Evolutionary conservation across 2,113 vertebrate genomes (phyloP).

Genomic region (Varanus salvator): DNA sequence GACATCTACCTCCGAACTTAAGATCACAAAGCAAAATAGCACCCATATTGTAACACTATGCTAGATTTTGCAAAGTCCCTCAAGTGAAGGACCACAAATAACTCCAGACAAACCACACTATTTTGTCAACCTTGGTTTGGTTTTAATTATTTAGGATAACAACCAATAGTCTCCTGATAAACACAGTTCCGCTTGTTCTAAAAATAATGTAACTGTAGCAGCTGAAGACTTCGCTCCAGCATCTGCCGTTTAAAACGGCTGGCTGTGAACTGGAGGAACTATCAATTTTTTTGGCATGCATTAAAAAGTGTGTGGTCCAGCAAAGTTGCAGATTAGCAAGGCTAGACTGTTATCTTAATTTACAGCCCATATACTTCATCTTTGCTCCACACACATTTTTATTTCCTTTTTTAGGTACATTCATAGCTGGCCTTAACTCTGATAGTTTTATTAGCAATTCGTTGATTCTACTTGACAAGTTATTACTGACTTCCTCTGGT

Average conservation of each 20-base stretch:
- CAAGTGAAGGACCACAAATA: neutral
- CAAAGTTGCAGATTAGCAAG: constrained; percentile 40
- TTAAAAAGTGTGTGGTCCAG: constrained; percentile 35
- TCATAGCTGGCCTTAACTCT: constrained; percentile 53
- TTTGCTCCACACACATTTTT: constrained; percentile 52
- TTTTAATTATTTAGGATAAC: constrained; percentile 23
- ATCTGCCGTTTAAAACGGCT: constrained; percentile 41
- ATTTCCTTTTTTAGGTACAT: constrained; percentile 48
- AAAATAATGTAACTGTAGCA: constrained; percentile 32
- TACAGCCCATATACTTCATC: constrained; percentile 49
- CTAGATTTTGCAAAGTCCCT: neutral
- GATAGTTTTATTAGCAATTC: constrained; percentile 49
- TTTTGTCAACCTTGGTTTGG: neutral
- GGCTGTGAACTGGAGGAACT: constrained; percentile 25
- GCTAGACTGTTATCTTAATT: constrained; percentile 62
- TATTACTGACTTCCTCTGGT: constrained; percentile 61
- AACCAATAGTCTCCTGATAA: constrained; percentile 13
- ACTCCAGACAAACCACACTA: neutral
- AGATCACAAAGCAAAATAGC: neutral
- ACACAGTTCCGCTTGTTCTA: constrained; percentile 11
- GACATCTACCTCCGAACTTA: too few relatives aligned
- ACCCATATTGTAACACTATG: accelerated
- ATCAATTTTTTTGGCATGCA: neutral
- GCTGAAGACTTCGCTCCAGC: constrained; percentile 41
- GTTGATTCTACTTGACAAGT: constrained; percentile 63